Base-by-base conservation (phyloP, 2,113 vertebrate species). In the Cichladusa arquata region DNA sequence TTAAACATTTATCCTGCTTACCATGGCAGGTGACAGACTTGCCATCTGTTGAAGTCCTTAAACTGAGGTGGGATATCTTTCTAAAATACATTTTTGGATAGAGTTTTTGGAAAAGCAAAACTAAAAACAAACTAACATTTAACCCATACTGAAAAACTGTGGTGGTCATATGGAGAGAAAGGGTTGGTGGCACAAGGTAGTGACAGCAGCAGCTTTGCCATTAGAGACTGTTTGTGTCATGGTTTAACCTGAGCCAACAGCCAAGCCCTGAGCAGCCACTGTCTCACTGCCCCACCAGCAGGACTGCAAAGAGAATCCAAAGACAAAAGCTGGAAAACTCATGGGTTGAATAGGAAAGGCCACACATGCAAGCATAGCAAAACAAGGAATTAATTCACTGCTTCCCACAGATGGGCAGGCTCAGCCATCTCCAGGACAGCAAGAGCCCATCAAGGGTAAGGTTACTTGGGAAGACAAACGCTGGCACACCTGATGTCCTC, bases 21-120 rank as follows among this genome's bases (percentile, higher is more conserved):
- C 80, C 72, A 81, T 83, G 72, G 74, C 81, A 95, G 88, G 94
- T 95, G 96, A 88, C 86, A 95, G 95, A 96, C 94, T 89, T 89
- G 77, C 91, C 94, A 96, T 97, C 96, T 95, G 96, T 71, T 92
- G 51, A 92, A 86, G 56, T 64, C 69, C 64, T 86, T 64, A 86
- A 92, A 84, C 60, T 33, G 69, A 92, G 58, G 69, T 84, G 84
- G 86, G 19, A 1, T 45, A 36, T 88, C 48, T 66, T 81, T 88
- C 67, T 91, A 84, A 83, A 78, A 86, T 5, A 28, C 1, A 2
- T 19, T 58, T 79, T 82, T 77, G 10, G 12, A 64, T 72, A 45
- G 14, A 61, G 12, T 18, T 90, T 88, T 84, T 26, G 23, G 10
- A 45, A 53, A 58, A 45, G 4, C 29, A 48, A 25, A 28, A 34